Evolutionary conservation across 2,888 invertebrate species (phyloP).

Genomic region (Lampropteryx suffumata): DNA sequence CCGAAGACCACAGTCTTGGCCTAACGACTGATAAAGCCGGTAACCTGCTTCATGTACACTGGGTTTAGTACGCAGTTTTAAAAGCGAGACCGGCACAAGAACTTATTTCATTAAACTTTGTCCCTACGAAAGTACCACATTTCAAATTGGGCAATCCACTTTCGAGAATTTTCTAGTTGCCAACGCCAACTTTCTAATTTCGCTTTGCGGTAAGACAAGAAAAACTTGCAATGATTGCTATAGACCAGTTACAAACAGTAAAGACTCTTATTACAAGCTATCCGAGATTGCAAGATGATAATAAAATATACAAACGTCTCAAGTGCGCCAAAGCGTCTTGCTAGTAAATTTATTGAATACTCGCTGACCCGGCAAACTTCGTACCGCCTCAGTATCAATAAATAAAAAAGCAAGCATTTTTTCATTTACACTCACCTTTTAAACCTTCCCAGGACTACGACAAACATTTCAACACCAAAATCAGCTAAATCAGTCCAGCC

Average conservation of each 20-base stretch:
- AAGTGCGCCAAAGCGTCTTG: no score
- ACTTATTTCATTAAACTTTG: conserved; percentile 45
- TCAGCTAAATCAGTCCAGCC: no score
- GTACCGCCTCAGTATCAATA: no score
- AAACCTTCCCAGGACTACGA: no score
- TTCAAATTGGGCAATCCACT: conserved; percentile 39
- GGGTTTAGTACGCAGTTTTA: not conserved
- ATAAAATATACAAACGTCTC: not conserved
- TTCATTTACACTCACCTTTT: no score
- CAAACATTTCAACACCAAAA: no score
- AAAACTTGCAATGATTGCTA: conserved; percentile 13
- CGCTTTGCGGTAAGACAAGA: conserved; percentile 28
- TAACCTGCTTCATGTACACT: no score
- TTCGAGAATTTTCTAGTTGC: conserved; percentile 44
- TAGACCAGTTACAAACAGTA: conserved; percentile 5
- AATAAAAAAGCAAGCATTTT: no score
- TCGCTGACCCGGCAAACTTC: no score
- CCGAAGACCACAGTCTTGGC: no score
- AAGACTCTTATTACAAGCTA: conserved; percentile 11
- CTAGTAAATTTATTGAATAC: no score
- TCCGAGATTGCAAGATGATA: conserved; percentile 3
- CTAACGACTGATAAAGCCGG: no score
- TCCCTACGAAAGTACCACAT: conserved; percentile 27
- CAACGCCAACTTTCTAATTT: conserved; percentile 48
- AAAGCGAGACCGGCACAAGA: conserved; percentile 24